phyloP scores from a whole-genome alignment of 1,140 invertebrate genomes.

The Drosophila mauritiana region DNA sequence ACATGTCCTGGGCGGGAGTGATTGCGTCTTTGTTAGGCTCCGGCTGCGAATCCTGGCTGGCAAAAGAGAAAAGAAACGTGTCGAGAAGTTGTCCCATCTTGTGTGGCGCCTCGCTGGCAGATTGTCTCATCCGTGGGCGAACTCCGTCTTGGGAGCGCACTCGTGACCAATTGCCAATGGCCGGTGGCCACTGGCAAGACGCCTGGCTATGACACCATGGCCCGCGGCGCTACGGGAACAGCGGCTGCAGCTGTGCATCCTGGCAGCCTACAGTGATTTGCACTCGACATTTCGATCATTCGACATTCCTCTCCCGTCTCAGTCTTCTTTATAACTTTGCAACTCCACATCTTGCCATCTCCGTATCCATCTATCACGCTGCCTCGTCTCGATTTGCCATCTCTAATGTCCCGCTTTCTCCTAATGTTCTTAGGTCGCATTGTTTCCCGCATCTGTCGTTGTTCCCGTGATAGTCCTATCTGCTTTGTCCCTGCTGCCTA shows the following conservation, averaged over 20 bases:
- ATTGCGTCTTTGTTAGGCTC: constrained; percentile 5
- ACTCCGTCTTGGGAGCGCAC: constrained; percentile 12
- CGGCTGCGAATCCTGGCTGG: constrained; percentile 8
- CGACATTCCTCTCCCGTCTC: neutral
- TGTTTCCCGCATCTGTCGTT: constrained; percentile 28
- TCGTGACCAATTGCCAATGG: constrained; percentile 4
- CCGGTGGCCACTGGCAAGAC: neutral
- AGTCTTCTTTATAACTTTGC: constrained; percentile 1
- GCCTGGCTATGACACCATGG: constrained; percentile 8
- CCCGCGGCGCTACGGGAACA: constrained; percentile 8
- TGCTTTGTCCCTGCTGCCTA: constrained; percentile 34
- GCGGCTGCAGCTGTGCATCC: constrained; percentile 10
- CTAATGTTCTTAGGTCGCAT: constrained; percentile 26
- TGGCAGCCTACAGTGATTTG: constrained; percentile 7
- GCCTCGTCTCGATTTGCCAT: constrained; percentile 6
- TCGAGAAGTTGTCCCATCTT: constrained; percentile 9
- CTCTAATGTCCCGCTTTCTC: constrained; percentile 18
- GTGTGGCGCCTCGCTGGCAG: constrained; percentile 3
- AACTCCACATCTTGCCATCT: constrained; percentile 7
- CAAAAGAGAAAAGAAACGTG: constrained; percentile 2
- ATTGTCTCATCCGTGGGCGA: constrained; percentile 2
- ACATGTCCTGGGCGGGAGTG: constrained; percentile 10
- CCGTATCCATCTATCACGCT: constrained; percentile 1
- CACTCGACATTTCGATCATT: constrained; percentile 1
- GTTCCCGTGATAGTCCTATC: constrained; percentile 27